These are phyloP conservation scores for Eristalinus aeneus DNA, from an alignment of 2,888 invertebrate species.

Conservation along the genomic window DNA sequence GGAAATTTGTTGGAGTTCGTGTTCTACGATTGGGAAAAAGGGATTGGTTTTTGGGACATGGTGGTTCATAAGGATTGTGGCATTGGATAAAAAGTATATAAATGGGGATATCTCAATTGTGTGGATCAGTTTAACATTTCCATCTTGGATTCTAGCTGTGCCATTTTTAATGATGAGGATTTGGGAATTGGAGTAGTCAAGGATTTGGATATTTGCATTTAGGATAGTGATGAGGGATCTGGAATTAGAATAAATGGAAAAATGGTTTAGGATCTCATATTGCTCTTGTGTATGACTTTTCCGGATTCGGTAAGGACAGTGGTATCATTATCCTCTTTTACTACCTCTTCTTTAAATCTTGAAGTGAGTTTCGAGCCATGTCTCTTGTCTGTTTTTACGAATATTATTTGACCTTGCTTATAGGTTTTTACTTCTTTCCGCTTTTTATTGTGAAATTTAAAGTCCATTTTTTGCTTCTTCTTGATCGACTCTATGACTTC, in stretches of 20 bases:
- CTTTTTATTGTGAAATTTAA: no score
- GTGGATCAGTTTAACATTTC: conserved; percentile 42
- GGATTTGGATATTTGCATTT: conserved; percentile 11
- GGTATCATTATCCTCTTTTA: conserved; percentile 3
- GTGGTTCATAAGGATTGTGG: neutral
- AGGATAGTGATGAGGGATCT: neutral
- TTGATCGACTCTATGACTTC: no score
- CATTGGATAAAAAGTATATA: neutral
- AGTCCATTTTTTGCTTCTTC: no score
- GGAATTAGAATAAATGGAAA: neutral
- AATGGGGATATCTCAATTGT: conserved; percentile 6
- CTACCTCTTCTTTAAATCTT: neutral
- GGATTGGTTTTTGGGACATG: neutral
- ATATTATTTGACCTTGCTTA: no score
- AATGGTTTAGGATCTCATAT: conserved; percentile 34
- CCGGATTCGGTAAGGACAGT: conserved; percentile 33
- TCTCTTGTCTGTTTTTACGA: no score
- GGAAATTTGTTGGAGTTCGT: no score
- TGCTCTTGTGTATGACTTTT: conserved; percentile 44
- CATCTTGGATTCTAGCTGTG: conserved; percentile 17
- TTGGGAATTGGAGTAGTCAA: conserved; percentile 38
- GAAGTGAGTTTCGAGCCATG: no score
- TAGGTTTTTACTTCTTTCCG: no score
- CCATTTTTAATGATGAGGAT: neutral
- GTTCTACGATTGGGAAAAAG: neutral